A percentile compares a stretch with the other conserved stretches of the same genome.
Conservation (phyloP, 2,888 invertebrate species). For the Subacronicta megacephala region DNA sequence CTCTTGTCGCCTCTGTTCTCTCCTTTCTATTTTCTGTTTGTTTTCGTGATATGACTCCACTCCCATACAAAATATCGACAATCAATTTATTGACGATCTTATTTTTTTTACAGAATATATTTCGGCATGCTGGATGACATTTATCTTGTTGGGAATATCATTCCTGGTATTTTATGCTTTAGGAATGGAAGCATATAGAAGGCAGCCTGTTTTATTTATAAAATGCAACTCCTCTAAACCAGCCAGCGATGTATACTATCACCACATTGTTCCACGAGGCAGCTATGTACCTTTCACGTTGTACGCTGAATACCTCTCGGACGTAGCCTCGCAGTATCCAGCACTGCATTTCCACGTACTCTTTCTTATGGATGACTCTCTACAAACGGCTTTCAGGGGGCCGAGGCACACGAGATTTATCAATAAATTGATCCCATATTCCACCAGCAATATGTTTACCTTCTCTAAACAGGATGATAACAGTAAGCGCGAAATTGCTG, state of each 20-base stretch:
- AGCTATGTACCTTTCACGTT: slow-evolving; percentile 62
- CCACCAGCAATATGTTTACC: slow-evolving; percentile 45
- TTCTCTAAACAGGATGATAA: slow-evolving; percentile 60
- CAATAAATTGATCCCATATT: slow-evolving; percentile 63
- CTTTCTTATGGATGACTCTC: slow-evolving; percentile 78
- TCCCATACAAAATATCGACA: too few relatives aligned
- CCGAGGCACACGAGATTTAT: slow-evolving; percentile 64
- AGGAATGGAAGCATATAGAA: slow-evolving; percentile 72
- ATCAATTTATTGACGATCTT: too few relatives aligned
- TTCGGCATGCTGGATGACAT: slow-evolving; percentile 83
- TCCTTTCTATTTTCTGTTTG: too few relatives aligned
- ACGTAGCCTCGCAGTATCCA: slow-evolving; percentile 74
- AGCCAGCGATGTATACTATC: slow-evolving; percentile 74
- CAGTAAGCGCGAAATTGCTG: slow-evolving; percentile 63
- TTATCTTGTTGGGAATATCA: slow-evolving; percentile 76
- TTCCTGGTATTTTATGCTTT: slow-evolving; percentile 77
- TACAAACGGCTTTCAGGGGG: slow-evolving; percentile 55
- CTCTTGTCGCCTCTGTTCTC: too few relatives aligned
- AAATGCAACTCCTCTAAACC: slow-evolving; percentile 70
- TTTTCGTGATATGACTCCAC: too few relatives aligned
- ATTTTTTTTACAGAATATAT: slow-evolving; percentile 73
- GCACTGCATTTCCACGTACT: slow-evolving; percentile 71
- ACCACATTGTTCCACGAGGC: slow-evolving; percentile 72
- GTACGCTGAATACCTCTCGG: slow-evolving; percentile 73
- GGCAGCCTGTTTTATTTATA: slow-evolving; percentile 68